Evolutionary conservation across 2,888 invertebrate species (phyloP).

Genomic region (Chloroclysta siterata): DNA sequence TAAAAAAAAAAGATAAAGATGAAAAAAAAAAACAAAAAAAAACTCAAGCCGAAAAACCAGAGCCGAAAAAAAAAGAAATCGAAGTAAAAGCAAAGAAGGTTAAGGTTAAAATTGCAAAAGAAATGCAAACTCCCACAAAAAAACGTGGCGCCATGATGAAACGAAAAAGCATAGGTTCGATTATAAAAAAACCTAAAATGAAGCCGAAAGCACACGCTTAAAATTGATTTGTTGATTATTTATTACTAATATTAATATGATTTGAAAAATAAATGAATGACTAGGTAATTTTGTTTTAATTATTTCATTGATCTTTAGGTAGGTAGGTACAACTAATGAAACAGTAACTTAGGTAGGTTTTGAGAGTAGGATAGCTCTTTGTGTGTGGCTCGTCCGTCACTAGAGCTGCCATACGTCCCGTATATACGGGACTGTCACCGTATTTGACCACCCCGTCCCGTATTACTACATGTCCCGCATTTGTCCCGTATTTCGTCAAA

Average conservation of each 20-base stretch:
- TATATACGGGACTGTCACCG: too few species aligned
- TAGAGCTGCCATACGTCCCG: too few species aligned
- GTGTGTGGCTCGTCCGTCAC: too few species aligned
- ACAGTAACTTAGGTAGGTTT: neutral
- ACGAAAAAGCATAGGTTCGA: conserved; percentile 71
- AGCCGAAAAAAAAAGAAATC: neutral
- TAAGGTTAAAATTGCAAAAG: conserved; percentile 43
- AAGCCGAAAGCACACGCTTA: conserved; percentile 53
- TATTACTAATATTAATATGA: conserved; percentile 1
- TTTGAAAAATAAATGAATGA: conserved; percentile 14
- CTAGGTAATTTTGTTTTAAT: conserved; percentile 4
- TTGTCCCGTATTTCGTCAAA: too few species aligned
- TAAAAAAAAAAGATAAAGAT: conserved; percentile 1
- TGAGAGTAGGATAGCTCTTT: too few species aligned
- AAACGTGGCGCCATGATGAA: conserved; percentile 59
- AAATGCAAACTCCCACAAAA: conserved; percentile 55
- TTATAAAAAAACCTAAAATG: conserved; percentile 77
- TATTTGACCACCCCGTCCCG: too few species aligned
- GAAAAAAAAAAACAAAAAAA: conserved; percentile 9
- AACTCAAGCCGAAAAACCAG: neutral
- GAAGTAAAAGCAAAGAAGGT: conserved; percentile 17
- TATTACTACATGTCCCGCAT: too few species aligned
- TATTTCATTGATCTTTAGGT: neutral
- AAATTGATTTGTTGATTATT: conserved; percentile 12
- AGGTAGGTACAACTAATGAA: neutral